Base-by-base conservation (phyloP, 2,888 invertebrate genomes). In the Camptogramma bilineatum region DNA sequence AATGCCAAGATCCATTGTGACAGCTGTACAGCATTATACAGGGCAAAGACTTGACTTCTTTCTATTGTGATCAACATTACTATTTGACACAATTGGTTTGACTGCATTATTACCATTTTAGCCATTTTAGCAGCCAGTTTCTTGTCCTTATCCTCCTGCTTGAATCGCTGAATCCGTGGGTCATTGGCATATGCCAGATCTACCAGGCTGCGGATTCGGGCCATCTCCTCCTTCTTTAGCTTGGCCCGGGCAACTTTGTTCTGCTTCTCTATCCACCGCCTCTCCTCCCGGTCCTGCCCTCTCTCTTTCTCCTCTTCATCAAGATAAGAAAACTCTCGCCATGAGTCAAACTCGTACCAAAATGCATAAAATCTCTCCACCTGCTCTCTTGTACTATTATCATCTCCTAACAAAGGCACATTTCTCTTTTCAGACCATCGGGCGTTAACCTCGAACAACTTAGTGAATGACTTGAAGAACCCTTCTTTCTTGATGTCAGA, bases 221-320 rank as follows among this genome's bases (percentile, higher is more conserved):
- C 94, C 96, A 98, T 98, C 94, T 99, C 99, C 83, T 99, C 99
- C 86, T 99, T 99, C 91, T 99, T 99, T 81, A 97, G 95, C 82
- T 99, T 97, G 39, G 97, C 96, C 52, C 99, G 94, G 7, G 97
- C 98, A 1, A 95, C 96, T 94, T 98, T 99, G 86, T 99, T 99
- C 86, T 98, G 97, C 88, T 99, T 99, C 83, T 99, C 99, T 82
- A 99, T 99, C 97, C 98, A 99, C 52, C 98, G 95, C 51, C 99
- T 94, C 90, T 99, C 99, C 77, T 99, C 99, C 1, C 99, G 95
- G 87, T 97, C 99, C 84, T 98, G 98, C 0, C 99, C 99, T 80
- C 97, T 98, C 82, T 99, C 99, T 84, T 99, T 99, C 81, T 99
- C 99, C 85, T 99, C 99, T 89, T 99, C 99, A 84, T 99, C 99